A percentile compares a stretch with the other conserved stretches of the same genome.
These are phyloP conservation scores for Caloenas nicobarica DNA, from an alignment of 2,113 vertebrate genomes.

Conservation along the genomic window DNA sequence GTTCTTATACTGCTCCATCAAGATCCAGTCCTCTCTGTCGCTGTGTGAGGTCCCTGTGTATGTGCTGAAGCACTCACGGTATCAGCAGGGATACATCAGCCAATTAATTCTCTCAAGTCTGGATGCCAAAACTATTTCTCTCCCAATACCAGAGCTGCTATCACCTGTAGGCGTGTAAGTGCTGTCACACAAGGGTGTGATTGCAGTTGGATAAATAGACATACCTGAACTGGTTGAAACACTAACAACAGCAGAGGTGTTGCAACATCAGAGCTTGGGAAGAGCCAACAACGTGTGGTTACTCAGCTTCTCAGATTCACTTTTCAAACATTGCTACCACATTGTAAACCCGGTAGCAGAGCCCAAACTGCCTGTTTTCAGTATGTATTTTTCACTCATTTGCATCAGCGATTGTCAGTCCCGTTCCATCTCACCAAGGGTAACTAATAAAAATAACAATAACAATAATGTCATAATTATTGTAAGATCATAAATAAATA, in stretches of 20 bases:
- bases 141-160: background rate
- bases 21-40: background rate
- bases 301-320: background rate
- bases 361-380: background rate
- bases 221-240: background rate
- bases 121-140: background rate
- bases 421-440: background rate
- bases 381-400: background rate
- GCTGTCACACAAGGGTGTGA: background rate
- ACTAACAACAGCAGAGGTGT: background rate
- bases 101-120: background rate
- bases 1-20: background rate
- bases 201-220: background rate
- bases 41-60: background rate
- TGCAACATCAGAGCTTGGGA: background rate
- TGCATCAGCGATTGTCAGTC: background rate
- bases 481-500: background rate
- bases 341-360: background rate
- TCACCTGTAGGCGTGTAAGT: background rate
- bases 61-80: rapidly evolving
- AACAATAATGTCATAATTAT: background rate
- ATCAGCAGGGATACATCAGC: background rate
- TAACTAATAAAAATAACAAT: background rate
- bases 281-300: background rate
- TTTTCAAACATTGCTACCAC: background rate